Base-by-base conservation (phyloP, 2,797 vertebrate genomes). In the Lindbergichthys nudifrons region DNA sequence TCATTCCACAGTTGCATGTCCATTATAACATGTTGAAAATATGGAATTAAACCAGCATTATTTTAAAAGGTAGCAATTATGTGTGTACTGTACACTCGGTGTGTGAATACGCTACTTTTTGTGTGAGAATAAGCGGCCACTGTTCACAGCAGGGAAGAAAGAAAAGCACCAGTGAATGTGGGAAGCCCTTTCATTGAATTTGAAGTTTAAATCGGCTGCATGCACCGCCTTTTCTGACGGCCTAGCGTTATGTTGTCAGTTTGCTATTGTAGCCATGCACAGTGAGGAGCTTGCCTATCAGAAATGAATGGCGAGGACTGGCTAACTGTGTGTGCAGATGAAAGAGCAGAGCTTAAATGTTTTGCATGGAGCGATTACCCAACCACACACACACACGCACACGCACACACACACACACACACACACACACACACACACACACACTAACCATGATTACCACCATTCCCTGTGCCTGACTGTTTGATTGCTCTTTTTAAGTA, bases 131-230 rank as follows among this genome's bases (percentile, higher is more conserved):
- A 71, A 85, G 78, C 56, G 71, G 75, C 72, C 75, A 57, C 70
- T 68, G 82, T 75, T 86, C 71, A 70, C 80, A 86, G 84, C 83
- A 60, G 76, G 79, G 59, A 75, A 80, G 67, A 80, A 84, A 89
- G 65, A 65, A 83, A 73, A 53, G 60, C 69, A 54, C 53, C 70
- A 74, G 54, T 83, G 71, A 81, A 81, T 90, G 79, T 79, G 75
- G 48, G 39, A 85, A 78, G 77, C 77, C 76, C 69, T 92, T 92
- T 87, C 87, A 90, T 84, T 83, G 83, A 84, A 77, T 75, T 26
- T 88, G 83, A 86, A 89, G 85, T 87, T 91, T 82, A 90, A 93
- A 91, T 91, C 89, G 66, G 18, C 60, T 19, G 71, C 80, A 84
- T 75, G 77, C 72, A 3, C 76, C 59, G 77, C 69, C 68, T 58